These are phyloP conservation scores for Andrena flavipes DNA, from an alignment of 2,888 invertebrate genomes.

Conservation along the genomic window DNA sequence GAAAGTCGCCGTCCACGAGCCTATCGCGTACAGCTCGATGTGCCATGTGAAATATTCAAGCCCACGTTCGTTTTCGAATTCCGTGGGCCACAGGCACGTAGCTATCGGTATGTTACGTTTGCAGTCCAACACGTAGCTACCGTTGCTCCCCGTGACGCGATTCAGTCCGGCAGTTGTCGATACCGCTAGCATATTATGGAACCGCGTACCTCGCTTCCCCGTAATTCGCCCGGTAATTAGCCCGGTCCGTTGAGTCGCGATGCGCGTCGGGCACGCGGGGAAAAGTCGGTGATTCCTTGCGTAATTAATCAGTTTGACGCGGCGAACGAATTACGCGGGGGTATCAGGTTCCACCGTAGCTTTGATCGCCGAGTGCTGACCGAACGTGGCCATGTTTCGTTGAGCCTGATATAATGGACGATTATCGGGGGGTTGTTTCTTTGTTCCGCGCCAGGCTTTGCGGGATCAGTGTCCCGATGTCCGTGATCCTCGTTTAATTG, in stretches of 20 bases:
- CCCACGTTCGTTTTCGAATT: slow-evolving; percentile 46
- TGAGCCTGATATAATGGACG: background rate
- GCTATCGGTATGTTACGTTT: slow-evolving; percentile 46
- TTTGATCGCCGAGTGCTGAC: background rate
- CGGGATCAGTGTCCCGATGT: no score
- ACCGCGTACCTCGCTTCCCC: slow-evolving; percentile 5
- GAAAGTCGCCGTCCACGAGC: background rate
- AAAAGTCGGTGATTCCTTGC: slow-evolving; percentile 5
- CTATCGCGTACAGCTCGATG: slow-evolving; percentile 27
- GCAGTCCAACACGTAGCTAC: slow-evolving; percentile 27
- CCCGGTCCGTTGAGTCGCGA: background rate
- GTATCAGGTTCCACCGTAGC: background rate
- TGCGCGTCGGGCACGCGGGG: background rate
- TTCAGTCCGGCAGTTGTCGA: slow-evolving; percentile 43
- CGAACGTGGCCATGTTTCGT: background rate
- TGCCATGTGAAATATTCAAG: slow-evolving; percentile 64
- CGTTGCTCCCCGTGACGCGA: slow-evolving; percentile 47
- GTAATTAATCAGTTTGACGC: background rate
- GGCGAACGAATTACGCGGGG: background rate
- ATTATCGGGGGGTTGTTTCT: no score
- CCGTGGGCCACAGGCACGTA: slow-evolving; percentile 36
- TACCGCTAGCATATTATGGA: slow-evolving; percentile 39
- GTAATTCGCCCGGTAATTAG: slow-evolving; percentile 10
- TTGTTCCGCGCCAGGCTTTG: no score
- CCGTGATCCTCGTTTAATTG: no score